Evolutionary conservation across 2,113 vertebrate genomes (phyloP).

Genomic region (Mesocricetus auratus): DNA sequence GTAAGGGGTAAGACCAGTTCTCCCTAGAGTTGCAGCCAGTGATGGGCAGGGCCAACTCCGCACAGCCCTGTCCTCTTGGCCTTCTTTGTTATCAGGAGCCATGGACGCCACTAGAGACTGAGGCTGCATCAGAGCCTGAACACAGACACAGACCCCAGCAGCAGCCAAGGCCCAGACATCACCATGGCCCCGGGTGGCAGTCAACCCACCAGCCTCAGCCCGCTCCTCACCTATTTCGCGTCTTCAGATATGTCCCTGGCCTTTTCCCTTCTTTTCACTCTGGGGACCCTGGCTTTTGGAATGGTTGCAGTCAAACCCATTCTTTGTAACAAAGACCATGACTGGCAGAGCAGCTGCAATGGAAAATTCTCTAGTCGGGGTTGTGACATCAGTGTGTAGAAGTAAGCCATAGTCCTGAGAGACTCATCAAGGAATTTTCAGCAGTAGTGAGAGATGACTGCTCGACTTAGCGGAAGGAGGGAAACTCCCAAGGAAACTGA

Average conservation of each 20-base stretch:
- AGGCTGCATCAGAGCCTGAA: not conserved
- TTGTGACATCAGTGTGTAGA: not conserved
- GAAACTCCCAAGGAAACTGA: not conserved
- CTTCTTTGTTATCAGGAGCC: not conserved
- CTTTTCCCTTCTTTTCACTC: not conserved
- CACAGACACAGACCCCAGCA: not conserved
- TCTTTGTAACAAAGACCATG: not conserved
- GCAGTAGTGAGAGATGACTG: not conserved
- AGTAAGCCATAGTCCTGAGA: not conserved
- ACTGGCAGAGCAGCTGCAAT: not conserved
- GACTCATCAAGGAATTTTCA: not conserved
- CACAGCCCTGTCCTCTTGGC: too few species aligned
- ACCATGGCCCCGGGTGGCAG: not conserved
- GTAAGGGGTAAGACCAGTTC: too few species aligned
- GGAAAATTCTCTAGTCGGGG: not conserved
- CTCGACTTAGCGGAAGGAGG: not conserved
- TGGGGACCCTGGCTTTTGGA: not conserved
- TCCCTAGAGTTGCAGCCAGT: too few species aligned
- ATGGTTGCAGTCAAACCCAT: not conserved
- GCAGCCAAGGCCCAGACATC: not conserved
- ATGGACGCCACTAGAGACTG: not conserved
- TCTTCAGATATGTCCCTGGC: too few species aligned
- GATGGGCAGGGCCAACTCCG: too few species aligned
- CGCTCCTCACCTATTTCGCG: too few species aligned
- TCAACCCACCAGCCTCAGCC: too few species aligned